Percentiles rank a stretch among this genome's conserved stretches.
These are phyloP conservation scores for Exaiptasia diaphana DNA, from an alignment of 64 coral and sea anemone genomes.

Conservation along the genomic window DNA sequence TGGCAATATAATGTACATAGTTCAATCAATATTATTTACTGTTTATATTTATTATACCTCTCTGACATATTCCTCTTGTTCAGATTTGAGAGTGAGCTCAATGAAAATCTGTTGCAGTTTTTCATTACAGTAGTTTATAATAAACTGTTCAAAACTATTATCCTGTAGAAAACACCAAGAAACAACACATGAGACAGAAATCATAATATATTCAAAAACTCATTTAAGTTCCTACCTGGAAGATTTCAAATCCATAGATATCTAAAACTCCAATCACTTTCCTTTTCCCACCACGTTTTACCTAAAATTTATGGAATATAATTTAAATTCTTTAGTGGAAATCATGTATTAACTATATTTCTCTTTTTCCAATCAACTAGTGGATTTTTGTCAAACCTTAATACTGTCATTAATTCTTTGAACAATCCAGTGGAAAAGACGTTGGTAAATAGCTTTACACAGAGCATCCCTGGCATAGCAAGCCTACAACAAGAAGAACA, in stretches of 20 bases:
- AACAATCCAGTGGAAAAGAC: slow-evolving; percentile 85
- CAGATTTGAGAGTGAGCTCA: slow-evolving; percentile 88
- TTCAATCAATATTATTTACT: no score
- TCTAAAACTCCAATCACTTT: slow-evolving; percentile 99
- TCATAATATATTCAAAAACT: no score
- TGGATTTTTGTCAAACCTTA: slow-evolving; percentile 62
- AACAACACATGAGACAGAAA: no score
- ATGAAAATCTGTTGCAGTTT: slow-evolving; percentile 99
- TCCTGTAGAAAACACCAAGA: slow-evolving; percentile 67
- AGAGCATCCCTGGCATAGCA: slow-evolving; percentile 92
- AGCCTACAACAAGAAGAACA: slow-evolving; percentile 43
- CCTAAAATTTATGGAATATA: no score
- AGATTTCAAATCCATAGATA: slow-evolving; percentile 99
- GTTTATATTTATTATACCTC: slow-evolving; percentile 75
- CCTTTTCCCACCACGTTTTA: slow-evolving; percentile 73
- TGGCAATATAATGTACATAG: no score
- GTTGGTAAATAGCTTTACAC: slow-evolving; percentile 83
- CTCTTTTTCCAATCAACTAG: no score
- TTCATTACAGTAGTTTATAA: slow-evolving; percentile 99
- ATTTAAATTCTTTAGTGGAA: no score
- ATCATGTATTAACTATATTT: no score
- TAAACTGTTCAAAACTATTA: slow-evolving; percentile 98
- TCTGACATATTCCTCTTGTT: slow-evolving; percentile 99
- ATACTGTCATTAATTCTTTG: slow-evolving; percentile 94
- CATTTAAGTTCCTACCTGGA: slow-evolving; percentile 46